Conservation (phyloP, 2,888 invertebrate genomes). For the Octodonta nipae region DNA sequence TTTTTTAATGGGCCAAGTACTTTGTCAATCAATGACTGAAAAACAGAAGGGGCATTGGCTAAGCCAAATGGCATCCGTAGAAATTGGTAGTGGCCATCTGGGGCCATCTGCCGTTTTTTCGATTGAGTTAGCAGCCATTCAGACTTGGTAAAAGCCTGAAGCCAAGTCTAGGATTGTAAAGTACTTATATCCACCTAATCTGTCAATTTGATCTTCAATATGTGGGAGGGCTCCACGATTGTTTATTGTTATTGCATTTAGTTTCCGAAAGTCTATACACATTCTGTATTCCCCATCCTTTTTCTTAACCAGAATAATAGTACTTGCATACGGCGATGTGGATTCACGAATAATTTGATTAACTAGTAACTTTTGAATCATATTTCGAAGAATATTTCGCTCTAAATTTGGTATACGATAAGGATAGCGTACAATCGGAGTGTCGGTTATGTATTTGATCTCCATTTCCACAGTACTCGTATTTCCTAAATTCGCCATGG, state of each 20-base stretch:
- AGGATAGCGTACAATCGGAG: constrained; percentile 8
- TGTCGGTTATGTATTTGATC: constrained; percentile 4
- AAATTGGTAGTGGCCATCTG: constrained; percentile 23
- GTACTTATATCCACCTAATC: constrained; percentile 11
- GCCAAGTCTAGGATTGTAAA: constrained; percentile 20
- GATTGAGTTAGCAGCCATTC: constrained; percentile 17
- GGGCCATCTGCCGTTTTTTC: constrained; percentile 24
- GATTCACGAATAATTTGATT: constrained; percentile 10
- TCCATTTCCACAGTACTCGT: constrained; percentile 5
- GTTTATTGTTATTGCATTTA: constrained; percentile 10
- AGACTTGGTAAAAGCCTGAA: constrained; percentile 22
- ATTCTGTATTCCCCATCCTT: constrained; percentile 9
- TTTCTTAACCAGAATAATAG: constrained; percentile 11
- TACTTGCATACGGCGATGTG: constrained; percentile 12
- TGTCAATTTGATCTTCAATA: constrained; percentile 13
- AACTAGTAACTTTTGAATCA: constrained; percentile 11
- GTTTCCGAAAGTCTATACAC: constrained; percentile 11
- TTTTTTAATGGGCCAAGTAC: constrained; percentile 13
- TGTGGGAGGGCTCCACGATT: constrained; percentile 10
- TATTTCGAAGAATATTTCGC: constrained; percentile 8
- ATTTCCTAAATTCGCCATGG: constrained; percentile 4
- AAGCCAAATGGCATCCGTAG: constrained; percentile 23
- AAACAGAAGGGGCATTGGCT: constrained; percentile 21
- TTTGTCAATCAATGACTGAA: constrained; percentile 20
- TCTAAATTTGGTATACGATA: constrained; percentile 10